Conservation (phyloP, 1,140 invertebrate genomes). For the Aphaenogaster floridana region DNA sequence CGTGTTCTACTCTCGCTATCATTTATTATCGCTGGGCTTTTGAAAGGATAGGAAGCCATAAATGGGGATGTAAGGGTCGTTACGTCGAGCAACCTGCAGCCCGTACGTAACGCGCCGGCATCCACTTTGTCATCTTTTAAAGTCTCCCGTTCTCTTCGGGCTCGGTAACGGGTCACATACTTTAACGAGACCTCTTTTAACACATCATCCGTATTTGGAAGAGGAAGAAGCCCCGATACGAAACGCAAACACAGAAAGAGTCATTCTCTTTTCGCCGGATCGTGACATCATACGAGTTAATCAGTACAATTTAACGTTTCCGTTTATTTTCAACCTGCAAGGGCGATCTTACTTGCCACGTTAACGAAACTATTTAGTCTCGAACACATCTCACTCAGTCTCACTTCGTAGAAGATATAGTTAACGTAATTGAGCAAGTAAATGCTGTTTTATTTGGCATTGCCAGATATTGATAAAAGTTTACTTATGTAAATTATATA, state of each 20-base stretch:
- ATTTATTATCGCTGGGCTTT: conserved; percentile 66
- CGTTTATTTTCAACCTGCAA: conserved; percentile 13
- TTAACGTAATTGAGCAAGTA: background rate
- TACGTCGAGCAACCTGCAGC: conserved; percentile 62
- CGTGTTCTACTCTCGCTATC: conserved; percentile 46
- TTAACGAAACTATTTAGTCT: background rate
- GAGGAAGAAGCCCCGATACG: background rate
- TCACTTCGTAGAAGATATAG: background rate
- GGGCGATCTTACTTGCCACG: background rate
- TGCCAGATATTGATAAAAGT: background rate
- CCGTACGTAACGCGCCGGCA: conserved; percentile 48
- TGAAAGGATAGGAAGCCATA: conserved; percentile 63
- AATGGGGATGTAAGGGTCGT: conserved; percentile 65
- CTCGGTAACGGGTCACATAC: conserved; percentile 61
- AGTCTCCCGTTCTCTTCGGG: conserved; percentile 22
- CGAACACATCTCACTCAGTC: background rate
- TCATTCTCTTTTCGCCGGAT: background rate
- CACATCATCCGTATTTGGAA: conserved; percentile 53
- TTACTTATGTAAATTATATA: background rate
- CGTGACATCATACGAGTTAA: conserved; percentile 12
- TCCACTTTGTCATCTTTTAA: conserved; percentile 73
- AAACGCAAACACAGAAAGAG: background rate
- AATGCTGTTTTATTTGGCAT: background rate
- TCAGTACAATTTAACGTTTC: conserved; percentile 43
- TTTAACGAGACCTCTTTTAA: conserved; percentile 65